Percentiles rank a stretch among this genome's conserved stretches.
These are phyloP conservation scores for Astyanax mexicanus DNA, from an alignment of 2,797 vertebrate genomes.

Conservation along the genomic window DNA sequence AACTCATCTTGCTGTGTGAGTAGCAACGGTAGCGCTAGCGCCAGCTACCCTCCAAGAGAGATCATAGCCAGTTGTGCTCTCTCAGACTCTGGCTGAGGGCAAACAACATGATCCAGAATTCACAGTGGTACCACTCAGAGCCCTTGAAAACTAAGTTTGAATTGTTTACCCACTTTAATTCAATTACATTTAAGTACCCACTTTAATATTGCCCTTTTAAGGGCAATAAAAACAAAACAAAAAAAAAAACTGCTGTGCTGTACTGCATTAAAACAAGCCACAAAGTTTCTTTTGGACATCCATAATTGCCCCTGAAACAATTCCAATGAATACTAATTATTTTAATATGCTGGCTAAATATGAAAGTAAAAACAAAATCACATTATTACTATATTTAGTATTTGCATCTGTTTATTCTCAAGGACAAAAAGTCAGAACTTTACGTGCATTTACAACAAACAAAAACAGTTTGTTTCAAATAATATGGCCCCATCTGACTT, in stretches of 20 bases:
- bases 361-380: background rate
- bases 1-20: no score
- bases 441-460: background rate
- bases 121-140: no score
- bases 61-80: no score
- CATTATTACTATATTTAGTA: background rate
- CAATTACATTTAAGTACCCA: no score
- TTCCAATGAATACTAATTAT: background rate
- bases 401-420: background rate
- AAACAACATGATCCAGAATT: no score
- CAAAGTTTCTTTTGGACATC: background rate
- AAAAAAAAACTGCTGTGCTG: no score
- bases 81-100: no score
- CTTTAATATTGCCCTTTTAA: no score
- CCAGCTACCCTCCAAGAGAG: no score
- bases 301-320: background rate
- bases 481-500: background rate
- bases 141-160: no score
- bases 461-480: background rate
- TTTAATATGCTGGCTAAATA: background rate
- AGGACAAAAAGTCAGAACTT: background rate
- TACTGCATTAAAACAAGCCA: no score
- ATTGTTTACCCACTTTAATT: background rate
- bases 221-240: background rate
- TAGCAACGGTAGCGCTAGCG: no score